Conservation (phyloP, 2,113 vertebrate genomes). For the Tiliqua scincoides region DNA sequence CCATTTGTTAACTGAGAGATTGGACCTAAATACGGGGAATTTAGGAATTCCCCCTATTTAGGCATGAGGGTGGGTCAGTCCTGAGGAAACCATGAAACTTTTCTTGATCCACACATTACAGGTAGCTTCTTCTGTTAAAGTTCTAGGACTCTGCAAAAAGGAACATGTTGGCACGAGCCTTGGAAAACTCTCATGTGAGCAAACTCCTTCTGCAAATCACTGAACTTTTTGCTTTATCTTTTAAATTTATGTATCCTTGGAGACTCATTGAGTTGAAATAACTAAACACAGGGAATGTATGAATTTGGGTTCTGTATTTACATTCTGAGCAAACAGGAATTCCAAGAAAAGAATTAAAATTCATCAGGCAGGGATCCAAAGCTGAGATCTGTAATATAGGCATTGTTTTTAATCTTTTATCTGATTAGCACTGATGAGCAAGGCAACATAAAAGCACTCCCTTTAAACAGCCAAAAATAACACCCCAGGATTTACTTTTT, state of each 20-base stretch:
- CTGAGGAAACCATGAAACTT: background rate
- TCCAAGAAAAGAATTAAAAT: constrained; percentile 60
- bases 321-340: constrained; percentile 36
- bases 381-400: constrained; percentile 13
- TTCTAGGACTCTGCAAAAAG: background rate
- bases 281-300: constrained; percentile 22
- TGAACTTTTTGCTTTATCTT: constrained; percentile 31
- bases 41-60: too few relatives aligned
- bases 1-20: too few relatives aligned
- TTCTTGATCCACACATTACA: background rate
- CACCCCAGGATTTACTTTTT: constrained; percentile 35
- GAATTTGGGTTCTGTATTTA: constrained; percentile 49
- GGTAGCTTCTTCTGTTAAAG: background rate
- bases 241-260: constrained; percentile 44
- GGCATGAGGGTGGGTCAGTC: too few relatives aligned
- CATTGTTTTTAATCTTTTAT: constrained; percentile 55
- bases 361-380: constrained; percentile 41
- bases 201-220: background rate
- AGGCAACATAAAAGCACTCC: constrained; percentile 38
- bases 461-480: constrained; percentile 36
- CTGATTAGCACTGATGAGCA: constrained; percentile 50
- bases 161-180: constrained; percentile 6
- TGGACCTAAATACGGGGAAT: too few relatives aligned
- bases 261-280: constrained; percentile 34
- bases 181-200: background rate